phyloP scores from a whole-genome alignment of 2,888 invertebrate genomes.

The Coelogynopora nodosa region DNA sequence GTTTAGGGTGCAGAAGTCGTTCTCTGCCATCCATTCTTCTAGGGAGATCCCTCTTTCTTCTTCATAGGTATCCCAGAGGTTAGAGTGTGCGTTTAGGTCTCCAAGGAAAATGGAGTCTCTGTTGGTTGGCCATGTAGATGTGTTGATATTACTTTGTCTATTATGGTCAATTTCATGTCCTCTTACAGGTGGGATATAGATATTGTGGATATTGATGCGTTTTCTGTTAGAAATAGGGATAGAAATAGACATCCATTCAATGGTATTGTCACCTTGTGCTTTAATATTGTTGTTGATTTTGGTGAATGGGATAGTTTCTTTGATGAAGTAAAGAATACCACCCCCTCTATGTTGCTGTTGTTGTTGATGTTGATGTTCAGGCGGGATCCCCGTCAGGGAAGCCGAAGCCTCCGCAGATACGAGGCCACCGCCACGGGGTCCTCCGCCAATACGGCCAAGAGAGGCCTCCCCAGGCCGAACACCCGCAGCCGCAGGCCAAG shows the following conservation, averaged over 20 bases:
- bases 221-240: neutral
- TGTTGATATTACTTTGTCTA: neutral
- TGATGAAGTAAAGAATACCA: neutral
- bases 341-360: neutral
- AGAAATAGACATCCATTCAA: neutral
- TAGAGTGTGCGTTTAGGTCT: neutral
- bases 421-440: too few relatives aligned
- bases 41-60: neutral
- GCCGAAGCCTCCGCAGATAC: too few relatives aligned
- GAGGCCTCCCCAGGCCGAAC: too few relatives aligned
- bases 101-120: neutral
- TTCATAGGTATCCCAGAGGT: neutral
- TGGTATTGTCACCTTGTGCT: neutral
- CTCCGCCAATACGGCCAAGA: too few relatives aligned
- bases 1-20: neutral
- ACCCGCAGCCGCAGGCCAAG: too few relatives aligned
- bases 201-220: neutral
- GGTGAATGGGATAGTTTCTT: neutral
- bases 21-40: neutral
- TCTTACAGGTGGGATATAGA: neutral
- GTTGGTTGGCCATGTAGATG: neutral
- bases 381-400: too few relatives aligned
- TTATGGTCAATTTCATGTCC: neutral
- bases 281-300: neutral
- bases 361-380: too few relatives aligned